These are phyloP conservation scores for zebrafish (Danio rerio) DNA, from an alignment of 2,113 vertebrate genomes.

Conservation along the genomic window GRCz12tu NC_133197.1:21610001-21610500, in stretches of 20 bases:
- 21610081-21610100: conserved; percentile 50
- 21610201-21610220: conserved; percentile 34
- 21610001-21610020: background rate
- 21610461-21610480: no score
- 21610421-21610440: no score
- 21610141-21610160: conserved; percentile 75
- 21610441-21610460: no score
- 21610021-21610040: conserved; percentile 10
- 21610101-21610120: conserved; percentile 62
- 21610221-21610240: background rate
- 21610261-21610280: background rate
- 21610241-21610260: background rate
- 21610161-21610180: conserved; percentile 69
- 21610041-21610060: conserved; percentile 2
- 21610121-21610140: conserved; percentile 77
- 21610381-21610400: no score
- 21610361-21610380: no score
- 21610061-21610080: conserved; percentile 18
- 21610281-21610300: background rate
- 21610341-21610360: background rate
- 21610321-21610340: background rate
- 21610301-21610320: background rate
- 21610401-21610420: no score
- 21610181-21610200: conserved; percentile 26
- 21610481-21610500: no score